Evolutionary conservation across 2,113 vertebrate genomes (phyloP).

Genomic region (Planiliza haematocheilus): DNA sequence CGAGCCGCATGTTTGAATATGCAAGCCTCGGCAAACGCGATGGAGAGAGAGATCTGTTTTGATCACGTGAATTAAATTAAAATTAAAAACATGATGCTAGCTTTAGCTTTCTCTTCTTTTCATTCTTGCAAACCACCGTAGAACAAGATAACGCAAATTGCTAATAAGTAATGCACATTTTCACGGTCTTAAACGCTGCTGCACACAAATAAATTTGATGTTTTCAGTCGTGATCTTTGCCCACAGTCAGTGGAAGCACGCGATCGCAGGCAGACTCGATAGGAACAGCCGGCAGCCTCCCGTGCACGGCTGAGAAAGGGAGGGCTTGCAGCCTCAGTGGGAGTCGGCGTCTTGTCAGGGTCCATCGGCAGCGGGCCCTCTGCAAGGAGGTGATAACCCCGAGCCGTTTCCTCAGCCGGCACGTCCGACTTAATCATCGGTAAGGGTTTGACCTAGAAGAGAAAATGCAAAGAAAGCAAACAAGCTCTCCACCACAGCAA

Average conservation of each 20-base stretch:
- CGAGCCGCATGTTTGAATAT: neutral
- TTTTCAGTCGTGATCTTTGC: neutral
- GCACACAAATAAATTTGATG: neutral
- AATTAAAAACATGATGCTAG: neutral
- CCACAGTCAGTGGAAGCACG: neutral
- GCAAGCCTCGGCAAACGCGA: neutral
- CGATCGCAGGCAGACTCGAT: neutral
- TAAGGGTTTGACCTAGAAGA: slow-evolving; percentile 37
- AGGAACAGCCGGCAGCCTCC: slow-evolving; percentile 27
- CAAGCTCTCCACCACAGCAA: slow-evolving; percentile 16
- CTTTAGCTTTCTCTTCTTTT: too few relatives aligned
- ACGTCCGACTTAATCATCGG: slow-evolving; percentile 57
- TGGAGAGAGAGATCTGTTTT: neutral
- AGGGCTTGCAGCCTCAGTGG: slow-evolving; percentile 40
- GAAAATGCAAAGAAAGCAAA: slow-evolving; percentile 55
- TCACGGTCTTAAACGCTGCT: neutral
- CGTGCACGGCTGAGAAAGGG: slow-evolving; percentile 19
- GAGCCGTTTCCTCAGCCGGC: slow-evolving; percentile 46
- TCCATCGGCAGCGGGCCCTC: slow-evolving; percentile 41
- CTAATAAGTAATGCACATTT: neutral
- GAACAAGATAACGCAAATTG: neutral
- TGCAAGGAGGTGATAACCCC: slow-evolving; percentile 50
- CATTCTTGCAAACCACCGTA: neutral
- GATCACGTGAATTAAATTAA: neutral
- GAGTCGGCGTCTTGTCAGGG: slow-evolving; percentile 57